Percentiles rank a stretch among this genome's conserved stretches.
Conservation (phyloP, 2,797 vertebrate species). For the Propithecus deckenii region DNA sequence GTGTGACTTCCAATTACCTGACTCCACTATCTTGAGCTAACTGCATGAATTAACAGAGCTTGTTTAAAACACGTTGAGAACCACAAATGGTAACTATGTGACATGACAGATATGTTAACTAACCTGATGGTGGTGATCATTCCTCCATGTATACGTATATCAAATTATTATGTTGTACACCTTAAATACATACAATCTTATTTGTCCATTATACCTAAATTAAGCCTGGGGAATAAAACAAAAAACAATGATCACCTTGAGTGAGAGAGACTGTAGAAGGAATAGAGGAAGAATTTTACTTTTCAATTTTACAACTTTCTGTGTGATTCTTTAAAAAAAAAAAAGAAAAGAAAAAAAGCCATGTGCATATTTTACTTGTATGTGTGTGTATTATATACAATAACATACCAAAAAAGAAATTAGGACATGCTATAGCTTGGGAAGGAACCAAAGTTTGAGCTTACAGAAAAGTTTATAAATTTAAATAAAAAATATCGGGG, state of each 20-base stretch:
- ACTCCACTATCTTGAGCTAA: neutral
- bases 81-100: neutral
- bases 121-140: neutral
- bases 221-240: neutral
- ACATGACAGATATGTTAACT: neutral
- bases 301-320: neutral
- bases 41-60: neutral
- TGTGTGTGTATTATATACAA: neutral
- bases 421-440: neutral
- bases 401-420: neutral
- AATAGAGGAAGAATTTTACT: neutral
- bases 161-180: neutral
- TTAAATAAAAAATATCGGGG: neutral
- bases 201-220: neutral
- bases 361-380: neutral
- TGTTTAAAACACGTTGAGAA: neutral
- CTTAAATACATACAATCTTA: neutral
- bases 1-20: neutral
- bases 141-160: neutral
- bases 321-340: too few relatives aligned
- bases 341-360: neutral
- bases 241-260: neutral
- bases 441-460: neutral
- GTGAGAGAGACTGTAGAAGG: neutral
- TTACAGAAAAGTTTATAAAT: neutral